Evolutionary conservation across 2,888 invertebrate species (phyloP), one percentile per base, ranked within the genome.

Genomic region (Fissipunctia ypsillon): DNA sequence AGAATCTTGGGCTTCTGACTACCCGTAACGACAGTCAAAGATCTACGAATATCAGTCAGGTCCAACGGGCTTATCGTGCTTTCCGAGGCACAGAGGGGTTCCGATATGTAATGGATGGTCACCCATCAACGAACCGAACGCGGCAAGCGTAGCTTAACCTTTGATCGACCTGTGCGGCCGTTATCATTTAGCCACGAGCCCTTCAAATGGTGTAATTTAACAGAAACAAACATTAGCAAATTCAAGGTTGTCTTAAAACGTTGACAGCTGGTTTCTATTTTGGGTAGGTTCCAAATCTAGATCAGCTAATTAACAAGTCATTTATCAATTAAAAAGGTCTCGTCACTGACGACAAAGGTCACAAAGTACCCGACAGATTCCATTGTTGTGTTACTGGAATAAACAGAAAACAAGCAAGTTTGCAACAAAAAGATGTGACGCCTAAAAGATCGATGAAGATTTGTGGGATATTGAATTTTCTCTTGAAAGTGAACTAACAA

Each of bases 391-490:
- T 83, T 83, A 73, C 74, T 35, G 69, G 72, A 85, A 86, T 85
- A 88, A 84, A 76, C 72, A 80, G 60, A 60, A 64, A 64, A 61
- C 61, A 70, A 59, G 67, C 73, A 84, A 83, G 83, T 80, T 83
- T 2, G 10, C 16, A 38, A 90, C 88, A 91, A 91, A 88, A 91
- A 88, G 84, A 88, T 81, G 71, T 81, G 84, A 81, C 80, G 72
- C 73, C 84, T 75, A 88, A 90, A 91, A 89, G 90, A 90, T 90
- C 91, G 90, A 88, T 91, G 86, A 81, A 88, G 89, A 89, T 92
- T 91, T 90, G 85, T 80, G 74, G 85, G 85, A 88, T 93, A 93
- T 93, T 91, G 91, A 91, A 91, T 93, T 92, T 91, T 88, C 88
- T 87, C 87, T 83, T 88, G 88, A 89, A 90, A 90, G 88, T 83